Evolutionary conservation across 64 coral and sea anemone species (phyloP), one percentile per base, ranked within the genome.

Genomic region (Montipora efflorescens): DNA sequence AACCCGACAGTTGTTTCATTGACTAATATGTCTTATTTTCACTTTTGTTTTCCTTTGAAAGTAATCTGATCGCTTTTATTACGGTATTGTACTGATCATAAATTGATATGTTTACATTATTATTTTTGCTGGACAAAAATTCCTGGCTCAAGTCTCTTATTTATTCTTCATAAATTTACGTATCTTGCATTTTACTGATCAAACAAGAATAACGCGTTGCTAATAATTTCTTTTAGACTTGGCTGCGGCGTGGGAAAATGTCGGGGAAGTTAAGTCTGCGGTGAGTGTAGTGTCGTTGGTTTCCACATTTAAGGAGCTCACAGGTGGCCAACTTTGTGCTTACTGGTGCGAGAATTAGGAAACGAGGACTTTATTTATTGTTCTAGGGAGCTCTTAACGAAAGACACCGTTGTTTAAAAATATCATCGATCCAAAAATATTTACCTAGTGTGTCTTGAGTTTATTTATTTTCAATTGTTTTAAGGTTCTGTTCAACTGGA

Each of bases 191-290:
- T 78, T 78, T 6, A 49, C 44, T 78, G 0, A 48, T 78, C 14
- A 11, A 7, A 15, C 8, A 47, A 1, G 15, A 14, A 47, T 46
- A 47, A 15, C 2, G 14, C 4, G 2, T 78, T 49, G 14, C 47
- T 49, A 16, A 4, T 44, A 11, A 55, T 23, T 9, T 67, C 21
- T 36, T 90, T 16, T 70, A 93, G 92, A 88, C 71, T 62, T 93
- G 10, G 92, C 74, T 23, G 92, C 92, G 51, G 92, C 84, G 12
- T 93, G 82, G 92, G 92, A 93, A 88, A 93, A 93, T 78, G 92
- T 93, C 16, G 92, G 81, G 18, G 83, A 93, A 81, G 92, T 72
- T 28, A 87, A 87, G 77, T 79, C 82, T 62, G 92, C 84, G 84
- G 92, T 93, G 88, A 93, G 84, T 81, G 82, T 19, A 53, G 14